Evolutionary conservation across 2,797 vertebrate genomes (phyloP), one percentile per base, ranked within the genome.

Genomic region (Pristis pectinata): DNA sequence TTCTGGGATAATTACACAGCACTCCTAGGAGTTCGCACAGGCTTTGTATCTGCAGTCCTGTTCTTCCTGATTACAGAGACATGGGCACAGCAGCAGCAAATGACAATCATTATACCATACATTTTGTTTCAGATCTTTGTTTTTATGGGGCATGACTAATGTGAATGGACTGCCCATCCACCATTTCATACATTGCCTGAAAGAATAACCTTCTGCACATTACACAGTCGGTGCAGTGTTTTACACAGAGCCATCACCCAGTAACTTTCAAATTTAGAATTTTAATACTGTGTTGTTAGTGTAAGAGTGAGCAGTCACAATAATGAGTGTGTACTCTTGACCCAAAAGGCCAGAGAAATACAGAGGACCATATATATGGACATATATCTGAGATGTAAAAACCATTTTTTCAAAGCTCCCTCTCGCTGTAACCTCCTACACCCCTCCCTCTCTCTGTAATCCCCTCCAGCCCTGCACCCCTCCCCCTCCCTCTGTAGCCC

Each of bases 1-100:
- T 96, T 96, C 41, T 92, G 94, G 15, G 11, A 95, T 98, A 98
- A 98, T 99, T 98, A 98, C 96, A 97, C 97, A 96, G 96, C 96
- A 96, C 97, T 96, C 96, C 96, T 95, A 95, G 95, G 96, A 95
- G 96, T 96, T 95, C 96, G 94, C 95, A 96, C 96, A 96, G 96
- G 96, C 95, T 97, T 96, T 76, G 53, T 53, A 53, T 72, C 44
- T 1, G 37, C 67, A 93, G 19, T 74, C 27, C 44, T 22, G 24
- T 34, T 53, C 44, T 94, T 76, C 41, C 27, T 34, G 67, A 93
- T 22, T 74, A 27, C 10, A 72, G 67, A 37, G 64, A 53, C 15
- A 13, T 27, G 70, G 92, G 72, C 27, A 44, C 5, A 15, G 19
- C 56, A 22, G 64, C 87, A 37, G n/a, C 17, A 91, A 91, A 91